These are phyloP conservation scores for Zoanthus gigantus DNA, from an alignment of 92 coral and sea anemone genomes.

Conservation along the genomic window DNA sequence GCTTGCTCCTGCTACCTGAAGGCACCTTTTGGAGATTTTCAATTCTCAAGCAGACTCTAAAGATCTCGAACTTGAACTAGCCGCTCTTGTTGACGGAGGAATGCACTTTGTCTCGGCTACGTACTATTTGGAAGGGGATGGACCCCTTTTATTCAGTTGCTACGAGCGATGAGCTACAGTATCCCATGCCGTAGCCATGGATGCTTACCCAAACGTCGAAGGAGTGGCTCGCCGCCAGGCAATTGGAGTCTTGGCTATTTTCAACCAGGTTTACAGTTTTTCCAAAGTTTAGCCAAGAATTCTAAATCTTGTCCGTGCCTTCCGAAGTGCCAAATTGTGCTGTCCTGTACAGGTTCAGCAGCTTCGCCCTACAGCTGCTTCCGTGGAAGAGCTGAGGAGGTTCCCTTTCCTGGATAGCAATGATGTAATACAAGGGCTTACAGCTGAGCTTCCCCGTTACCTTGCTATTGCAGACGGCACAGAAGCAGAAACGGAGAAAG, in stretches of 20 bases:
- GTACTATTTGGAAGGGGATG: neutral
- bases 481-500: slow-evolving; percentile 38
- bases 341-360: slow-evolving; percentile 48
- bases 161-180: slow-evolving; percentile 49
- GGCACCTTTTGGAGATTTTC: slow-evolving; percentile 12
- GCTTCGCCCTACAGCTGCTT: slow-evolving; percentile 60
- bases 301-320: slow-evolving; percentile 54
- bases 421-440: slow-evolving; percentile 55
- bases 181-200: slow-evolving; percentile 46
- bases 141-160: slow-evolving; percentile 19
- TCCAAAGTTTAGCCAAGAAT: slow-evolving; percentile 47
- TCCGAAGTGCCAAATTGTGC: slow-evolving; percentile 49
- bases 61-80: slow-evolving; percentile 51
- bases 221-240: slow-evolving; percentile 55
- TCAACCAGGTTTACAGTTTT: slow-evolving; percentile 52
- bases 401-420: slow-evolving; percentile 54
- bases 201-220: slow-evolving; percentile 22
- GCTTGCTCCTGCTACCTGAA: neutral
- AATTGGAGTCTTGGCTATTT: slow-evolving; percentile 21
- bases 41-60: slow-evolving; percentile 42
- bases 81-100: slow-evolving; percentile 44
- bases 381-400: slow-evolving; percentile 60
- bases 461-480: slow-evolving; percentile 60
- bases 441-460: slow-evolving; percentile 50
- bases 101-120: neutral